A percentile compares a stretch with the other conserved stretches of the same genome.
phyloP scores from a whole-genome alignment of 2,113 vertebrate genomes.

The Nerophis ophidion region DNA sequence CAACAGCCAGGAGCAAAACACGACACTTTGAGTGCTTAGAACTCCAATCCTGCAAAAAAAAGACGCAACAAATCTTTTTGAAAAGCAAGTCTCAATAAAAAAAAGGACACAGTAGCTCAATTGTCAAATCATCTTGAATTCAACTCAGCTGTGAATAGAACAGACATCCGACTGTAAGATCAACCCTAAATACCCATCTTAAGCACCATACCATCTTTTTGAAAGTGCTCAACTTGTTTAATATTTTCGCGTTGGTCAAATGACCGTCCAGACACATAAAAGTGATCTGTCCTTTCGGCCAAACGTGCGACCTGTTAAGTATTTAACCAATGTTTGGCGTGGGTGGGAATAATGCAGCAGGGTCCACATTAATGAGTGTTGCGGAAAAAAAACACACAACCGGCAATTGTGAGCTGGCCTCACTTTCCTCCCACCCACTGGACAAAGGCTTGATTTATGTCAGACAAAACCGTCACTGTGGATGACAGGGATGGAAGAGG shows the following conservation, averaged over 20 bases:
- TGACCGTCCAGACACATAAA: slow-evolving; percentile 24
- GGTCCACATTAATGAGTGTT: slow-evolving; percentile 54
- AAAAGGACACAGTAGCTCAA: background rate
- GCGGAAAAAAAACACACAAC: slow-evolving; percentile 33
- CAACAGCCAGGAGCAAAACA: slow-evolving; percentile 32
- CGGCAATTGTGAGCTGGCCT: slow-evolving; percentile 29
- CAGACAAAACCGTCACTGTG: slow-evolving; percentile 50
- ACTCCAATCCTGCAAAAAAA: background rate
- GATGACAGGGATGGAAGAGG: slow-evolving; percentile 13
- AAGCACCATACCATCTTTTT: background rate
- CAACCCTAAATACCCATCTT: background rate
- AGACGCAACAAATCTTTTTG: background rate
- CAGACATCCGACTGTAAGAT: background rate
- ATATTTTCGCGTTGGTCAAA: slow-evolving; percentile 4
- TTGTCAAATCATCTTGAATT: background rate
- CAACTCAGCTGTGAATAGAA: background rate
- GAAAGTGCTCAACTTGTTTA: background rate
- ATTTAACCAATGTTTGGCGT: slow-evolving; percentile 22
- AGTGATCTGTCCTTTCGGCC: slow-evolving; percentile 12
- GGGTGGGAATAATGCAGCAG: slow-evolving; percentile 37
- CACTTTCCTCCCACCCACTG: slow-evolving; percentile 17
- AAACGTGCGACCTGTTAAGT: slow-evolving; percentile 32
- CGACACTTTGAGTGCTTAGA: slow-evolving; percentile 10
- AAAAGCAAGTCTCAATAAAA: background rate
- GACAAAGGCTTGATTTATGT: slow-evolving; percentile 45